Base-by-base conservation (phyloP, 2,888 invertebrate genomes). In the Drosophila fulvimacula region DNA sequence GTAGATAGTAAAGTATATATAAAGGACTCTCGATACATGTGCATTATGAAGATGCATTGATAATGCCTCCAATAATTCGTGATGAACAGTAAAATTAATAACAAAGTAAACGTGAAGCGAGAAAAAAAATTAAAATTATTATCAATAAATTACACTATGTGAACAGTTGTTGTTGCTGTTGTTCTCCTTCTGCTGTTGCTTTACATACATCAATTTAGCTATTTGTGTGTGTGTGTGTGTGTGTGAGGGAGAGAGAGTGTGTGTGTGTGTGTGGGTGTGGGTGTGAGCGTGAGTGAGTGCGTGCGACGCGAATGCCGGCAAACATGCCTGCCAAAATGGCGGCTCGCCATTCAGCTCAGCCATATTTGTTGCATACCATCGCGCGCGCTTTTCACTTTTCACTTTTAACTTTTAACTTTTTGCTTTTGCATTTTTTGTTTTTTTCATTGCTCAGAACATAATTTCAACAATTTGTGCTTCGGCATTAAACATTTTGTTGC, bases 121-220 rank as follows among this genome's bases (percentile, higher is more conserved):
- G 81, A 77, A 65, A 69, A 77, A 69, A 76, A 74, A 64, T 80
- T 86, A 78, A 82, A 81, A 90, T 81, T 85, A 85, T 76, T 82
- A 83, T 90, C 81, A 85, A 81, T 89, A 87, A 82, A 90, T 89
- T 89, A 89, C 80, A 79, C 84, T 87, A 89, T 76, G 69, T 88
- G 76, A 80, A 88, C 86, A 83, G 70, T 86, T 68, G 51, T 82
- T 62, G 56, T 65, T 69, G 60, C 27, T 36, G 36, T 49, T 68
- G 56, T 60, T 57, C 46, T 69, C 2, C 38, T 58, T 63, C 51
- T 69, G 67, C 63, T 57, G 60, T 58, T 60, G 70, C 64, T 72
- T 76, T 78, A 75, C 75, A 73, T 62, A 68, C 66, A 74, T 80
- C 36, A 68, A 85, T 78, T 83, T 64, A 44, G 71, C 88, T 83